phyloP scores from a whole-genome alignment of 1,140 invertebrate species.

The Brachionus rubens region DNA sequence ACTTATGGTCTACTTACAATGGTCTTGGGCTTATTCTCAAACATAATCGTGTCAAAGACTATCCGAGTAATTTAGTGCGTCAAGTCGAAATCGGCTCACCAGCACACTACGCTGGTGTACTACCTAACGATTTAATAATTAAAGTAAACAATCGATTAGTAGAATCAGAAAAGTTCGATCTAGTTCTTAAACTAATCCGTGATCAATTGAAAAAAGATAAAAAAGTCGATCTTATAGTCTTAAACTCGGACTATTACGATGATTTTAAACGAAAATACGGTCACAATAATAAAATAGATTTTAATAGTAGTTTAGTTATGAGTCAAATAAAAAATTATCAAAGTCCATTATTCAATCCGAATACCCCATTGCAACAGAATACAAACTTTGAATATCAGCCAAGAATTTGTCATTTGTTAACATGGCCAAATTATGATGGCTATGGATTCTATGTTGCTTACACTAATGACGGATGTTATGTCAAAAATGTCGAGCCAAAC shows the following conservation, averaged over 20 bases:
- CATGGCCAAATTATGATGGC: conserved; percentile 35
- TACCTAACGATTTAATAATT: conserved; percentile 18
- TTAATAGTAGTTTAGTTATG: not conserved
- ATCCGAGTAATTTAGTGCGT: not conserved
- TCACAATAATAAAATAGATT: conserved; percentile 2
- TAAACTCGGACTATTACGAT: conserved; percentile 5
- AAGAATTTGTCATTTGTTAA: conserved; percentile 27
- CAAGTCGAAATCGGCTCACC: conserved; percentile 38
- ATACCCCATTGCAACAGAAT: not conserved
- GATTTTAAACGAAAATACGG: conserved; percentile 16
- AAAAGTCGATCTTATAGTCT: not conserved
- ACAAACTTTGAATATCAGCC: not conserved
- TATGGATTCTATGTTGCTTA: conserved; percentile 44
- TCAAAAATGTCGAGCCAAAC: conserved; percentile 37
- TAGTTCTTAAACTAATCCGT: conserved; percentile 18
- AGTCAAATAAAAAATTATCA: not conserved
- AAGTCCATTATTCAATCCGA: conserved; percentile 15
- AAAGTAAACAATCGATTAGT: conserved; percentile 12
- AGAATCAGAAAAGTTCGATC: conserved; percentile 40
- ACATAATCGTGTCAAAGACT: not conserved
- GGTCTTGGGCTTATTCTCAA: conserved; percentile 41
- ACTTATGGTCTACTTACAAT: conserved; percentile 27
- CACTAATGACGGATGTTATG: conserved; percentile 9
- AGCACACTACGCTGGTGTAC: conserved; percentile 45
- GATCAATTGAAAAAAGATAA: conserved; percentile 8